phyloP scores from a whole-genome alignment of 2,797 vertebrate genomes.

The Crax fasciolata region DNA sequence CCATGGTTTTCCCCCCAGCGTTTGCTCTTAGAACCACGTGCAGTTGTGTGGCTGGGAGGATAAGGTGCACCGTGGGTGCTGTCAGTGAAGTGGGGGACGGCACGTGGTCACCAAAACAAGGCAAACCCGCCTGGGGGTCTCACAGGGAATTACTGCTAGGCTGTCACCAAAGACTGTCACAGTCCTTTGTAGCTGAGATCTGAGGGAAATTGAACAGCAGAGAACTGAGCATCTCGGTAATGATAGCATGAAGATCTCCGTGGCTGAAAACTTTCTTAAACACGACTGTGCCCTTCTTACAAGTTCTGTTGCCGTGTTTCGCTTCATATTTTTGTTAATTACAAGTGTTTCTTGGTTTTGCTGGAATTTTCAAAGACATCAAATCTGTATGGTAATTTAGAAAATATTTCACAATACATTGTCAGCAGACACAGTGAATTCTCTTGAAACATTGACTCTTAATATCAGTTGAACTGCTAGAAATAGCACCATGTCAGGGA shows the following conservation, averaged over 20 bases:
- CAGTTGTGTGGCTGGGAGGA: background rate
- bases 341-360: background rate
- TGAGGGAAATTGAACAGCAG: background rate
- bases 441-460: background rate
- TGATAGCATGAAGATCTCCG: background rate
- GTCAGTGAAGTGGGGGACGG: fast-evolving
- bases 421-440: background rate
- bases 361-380: background rate
- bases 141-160: background rate
- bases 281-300: background rate
- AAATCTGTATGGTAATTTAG: background rate
- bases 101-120: fast-evolving
- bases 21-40: background rate
- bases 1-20: background rate
- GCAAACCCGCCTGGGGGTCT: too few species aligned
- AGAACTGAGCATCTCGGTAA: background rate
- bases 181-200: background rate
- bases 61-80: background rate
- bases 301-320: background rate
- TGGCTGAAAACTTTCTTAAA: background rate
- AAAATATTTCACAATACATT: background rate
- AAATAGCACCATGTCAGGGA: background rate
- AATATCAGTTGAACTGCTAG: background rate
- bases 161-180: background rate
- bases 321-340: background rate